Base-by-base conservation (phyloP, 2,113 vertebrate genomes). In the Platysteira castanea region DNA sequence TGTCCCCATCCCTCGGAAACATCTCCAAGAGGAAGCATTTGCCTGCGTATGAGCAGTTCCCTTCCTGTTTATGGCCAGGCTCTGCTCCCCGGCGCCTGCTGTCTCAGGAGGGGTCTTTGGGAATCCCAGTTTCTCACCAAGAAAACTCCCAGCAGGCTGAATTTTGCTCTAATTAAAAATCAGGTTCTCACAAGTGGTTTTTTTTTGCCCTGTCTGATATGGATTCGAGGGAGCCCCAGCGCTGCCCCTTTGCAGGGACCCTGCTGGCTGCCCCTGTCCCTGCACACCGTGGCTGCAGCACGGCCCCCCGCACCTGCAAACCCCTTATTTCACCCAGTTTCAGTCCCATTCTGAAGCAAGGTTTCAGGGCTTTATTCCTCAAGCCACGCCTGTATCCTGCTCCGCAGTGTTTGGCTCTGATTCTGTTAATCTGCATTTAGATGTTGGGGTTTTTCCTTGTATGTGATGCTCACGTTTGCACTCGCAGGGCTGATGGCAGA, bases 401-500 rank as follows among this genome's bases (percentile, higher is more conserved):
- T 82, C 46, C 84, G 31, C 52, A 10, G 22, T 15, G 30, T 52
- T 39, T 30, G 1, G 0, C 31, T 44, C 54, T 26, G 81, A 6
- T 2, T 7, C 22, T 31, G 26, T 2, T 74, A 70, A 47, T 91
- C 81, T 81, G 75, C 82, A 46, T 64, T 41, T 14, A 10, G 39
- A 13, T 6, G 44, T 15, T n/a, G 41, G 4, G 5, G 14, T 24
- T 39, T 53, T 49, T 41, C 3, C 15, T 75, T 28, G 7, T 28
- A 0, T 26, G 44, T 93, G 54, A 94, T 4, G 0, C 3, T 4
- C 31, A 4, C 4, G 2, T 90, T 88, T 84, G 73, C 39, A 6
- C 61, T 88, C 31, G 3, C 97, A 99, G 99, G 98, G 99, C 99
- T 56, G 99, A 99, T 88, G 99, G 99, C 95, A 98, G 99, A 92